Base-by-base conservation (phyloP, 2,113 vertebrate species). In the Phrynosoma platyrhinos region DNA sequence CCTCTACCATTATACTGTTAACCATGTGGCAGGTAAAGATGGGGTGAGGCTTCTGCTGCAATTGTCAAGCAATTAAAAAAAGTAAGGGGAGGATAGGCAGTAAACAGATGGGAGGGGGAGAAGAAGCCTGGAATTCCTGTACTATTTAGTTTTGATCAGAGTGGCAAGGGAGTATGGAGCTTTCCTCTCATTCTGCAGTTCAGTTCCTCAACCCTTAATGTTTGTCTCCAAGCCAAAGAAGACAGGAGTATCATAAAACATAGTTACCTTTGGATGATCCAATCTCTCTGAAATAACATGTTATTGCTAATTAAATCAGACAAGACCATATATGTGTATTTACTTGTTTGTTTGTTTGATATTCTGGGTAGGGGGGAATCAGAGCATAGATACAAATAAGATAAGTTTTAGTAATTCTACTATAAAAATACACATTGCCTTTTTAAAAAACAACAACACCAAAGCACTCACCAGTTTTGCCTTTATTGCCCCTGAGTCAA, bases 401-500 rank as follows among this genome's bases (percentile, higher is more conserved):
- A 1, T 1, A 47, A 23, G 23, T 27, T 75, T 9, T 30, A 74
- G 9, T 47, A 72, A 84, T 30, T 62, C 25, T 74, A 58, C 20
- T 36, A 2, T 36, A 36, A 75, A 74, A 82, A 76, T 87, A 47
- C 5, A 27, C 18, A 9, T 81, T 74, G 13, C 25, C 20, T 40
- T 53, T 55, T 82, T 79, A 2, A 78, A 64, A 36, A 36, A 36
- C 36, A 36, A 36, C 36, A 36, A 52, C 32, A 12, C 47, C 47
- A 47, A 47, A 47, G 5, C 77, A 96, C 98, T 94, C 95, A 99
- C 99, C 98, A 99, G 92, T 92, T 98, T 98, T 92, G 98, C 98
- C 89, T 99, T 99, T 95, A 99, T 99, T 92, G 96, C 96, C 78
- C 98, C 97, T 0, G 99, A 99, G 93, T 99, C 98, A 69, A 97